Evolutionary conservation across 2,888 invertebrate genomes (phyloP), one percentile per base, ranked within the genome.

Genomic region (Chloroclystis v-ata): DNA sequence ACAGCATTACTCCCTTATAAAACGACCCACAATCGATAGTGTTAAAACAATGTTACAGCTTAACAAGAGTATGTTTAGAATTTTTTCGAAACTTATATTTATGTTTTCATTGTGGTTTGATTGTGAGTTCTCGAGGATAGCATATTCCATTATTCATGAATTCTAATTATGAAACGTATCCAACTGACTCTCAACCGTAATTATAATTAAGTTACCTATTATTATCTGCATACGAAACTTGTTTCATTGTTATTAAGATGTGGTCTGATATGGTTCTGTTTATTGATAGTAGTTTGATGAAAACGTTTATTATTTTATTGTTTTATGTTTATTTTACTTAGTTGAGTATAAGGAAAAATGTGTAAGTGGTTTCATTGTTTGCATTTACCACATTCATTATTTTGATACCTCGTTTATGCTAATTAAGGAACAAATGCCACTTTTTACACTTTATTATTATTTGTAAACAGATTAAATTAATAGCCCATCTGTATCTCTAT

Each of bases 191-290:
- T 63, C 56, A 57, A 56, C 66, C 63, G 54, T 69, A 69, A 73
- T 72, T 67, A 72, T 72, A 72, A 75, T 77, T 75, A 78, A 65
- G 66, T 68, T 63, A 63, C 65, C 72, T 76, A 72, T 75, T 70
- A 75, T 74, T 80, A 76, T 67, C 61, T 54, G 60, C 61, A 65
- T 69, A 64, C 58, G 69, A 70, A 69, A 69, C 61, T 57, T 61
- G 65, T 71, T 71, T 62, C 69, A 70, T 75, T 76, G 72, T 76
- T 75, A 67, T 69, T 67, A 65, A 66, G 65, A 68, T 69, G 57
- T 48, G 60, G 60, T 52, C 60, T 52, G 68, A 69, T 75, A 72
- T 65, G 56, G 60, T 67, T 63, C 54, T 52, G 52, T 69, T 69
- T 70, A 71, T 74, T 68, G 67, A 69, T 66, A 59, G 58, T 65